Percentiles rank a stretch among this genome's conserved stretches.
These are phyloP conservation scores for Tiaroga cobitis DNA, from an alignment of 2,797 vertebrate genomes.

Conservation along the genomic window DNA sequence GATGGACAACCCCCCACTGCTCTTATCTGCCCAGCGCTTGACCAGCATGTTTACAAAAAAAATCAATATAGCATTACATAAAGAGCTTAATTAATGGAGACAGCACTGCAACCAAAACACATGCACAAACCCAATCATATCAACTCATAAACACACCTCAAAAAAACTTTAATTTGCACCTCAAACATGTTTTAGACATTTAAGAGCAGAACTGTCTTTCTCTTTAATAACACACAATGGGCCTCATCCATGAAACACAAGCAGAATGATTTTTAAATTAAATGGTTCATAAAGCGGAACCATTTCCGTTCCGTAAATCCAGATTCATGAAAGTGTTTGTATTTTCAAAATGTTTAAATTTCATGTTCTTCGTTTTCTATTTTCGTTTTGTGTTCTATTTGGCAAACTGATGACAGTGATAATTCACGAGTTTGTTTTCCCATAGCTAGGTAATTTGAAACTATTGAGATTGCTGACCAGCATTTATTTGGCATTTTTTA, in stretches of 20 bases:
- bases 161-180: not conserved
- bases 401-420: too few species aligned
- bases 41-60: constrained; percentile 55
- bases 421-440: too few species aligned
- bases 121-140: constrained; percentile 37
- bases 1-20: not conserved
- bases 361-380: too few species aligned
- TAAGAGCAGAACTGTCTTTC: not conserved
- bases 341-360: not conserved
- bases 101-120: constrained; percentile 1
- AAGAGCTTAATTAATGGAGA: constrained; percentile 56
- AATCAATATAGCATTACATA: constrained; percentile 61
- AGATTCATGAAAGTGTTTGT: not conserved
- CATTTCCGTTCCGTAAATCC: not conserved
- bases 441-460: too few species aligned
- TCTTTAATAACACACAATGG: not conserved
- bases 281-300: not conserved
- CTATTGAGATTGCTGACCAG: too few species aligned
- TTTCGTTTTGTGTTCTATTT: too few species aligned
- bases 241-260: not conserved
- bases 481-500: too few species aligned
- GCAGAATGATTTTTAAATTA: not conserved
- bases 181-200: not conserved
- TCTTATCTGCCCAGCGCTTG: constrained; percentile 33
- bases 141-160: constrained; percentile 10